phyloP scores from a whole-genome alignment of 2,797 vertebrate species.

The Falco cherrug region DNA sequence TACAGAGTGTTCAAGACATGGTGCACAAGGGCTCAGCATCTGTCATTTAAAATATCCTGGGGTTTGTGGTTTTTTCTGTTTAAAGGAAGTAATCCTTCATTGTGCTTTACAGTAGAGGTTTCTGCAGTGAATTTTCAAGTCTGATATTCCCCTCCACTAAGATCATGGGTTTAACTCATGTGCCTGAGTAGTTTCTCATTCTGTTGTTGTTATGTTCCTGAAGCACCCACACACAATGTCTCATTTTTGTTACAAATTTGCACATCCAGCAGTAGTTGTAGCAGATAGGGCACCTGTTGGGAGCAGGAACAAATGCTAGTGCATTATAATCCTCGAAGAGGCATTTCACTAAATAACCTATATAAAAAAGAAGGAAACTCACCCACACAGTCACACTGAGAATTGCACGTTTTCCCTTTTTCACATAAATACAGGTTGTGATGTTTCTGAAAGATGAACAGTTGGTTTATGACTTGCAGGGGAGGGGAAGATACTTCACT shows the following conservation, averaged over 20 bases:
- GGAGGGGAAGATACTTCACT: not conserved
- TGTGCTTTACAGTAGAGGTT: not conserved
- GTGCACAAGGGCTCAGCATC: not conserved
- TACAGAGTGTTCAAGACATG: not conserved
- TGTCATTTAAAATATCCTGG: not conserved
- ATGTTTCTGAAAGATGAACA: not conserved
- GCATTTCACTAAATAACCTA: not conserved
- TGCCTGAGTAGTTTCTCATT: not conserved
- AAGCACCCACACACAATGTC: not conserved
- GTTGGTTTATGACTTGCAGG: not conserved
- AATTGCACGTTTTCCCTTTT: not conserved
- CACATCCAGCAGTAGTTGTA: not conserved
- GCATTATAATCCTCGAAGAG: not conserved
- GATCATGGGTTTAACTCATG: not conserved
- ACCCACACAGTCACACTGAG: not conserved
- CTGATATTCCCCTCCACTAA: not conserved
- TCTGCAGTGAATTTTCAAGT: not conserved
- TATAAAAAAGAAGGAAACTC: not conserved
- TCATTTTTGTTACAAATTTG: not conserved
- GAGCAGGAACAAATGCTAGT: not conserved
- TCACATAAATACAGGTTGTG: not conserved
- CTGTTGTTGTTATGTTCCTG: not conserved
- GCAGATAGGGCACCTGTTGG: not conserved
- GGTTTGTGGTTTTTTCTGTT: not conserved
- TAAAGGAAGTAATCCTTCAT: not conserved